phyloP scores from a whole-genome alignment of 2,797 vertebrate species.

The Natrix natrix region DNA sequence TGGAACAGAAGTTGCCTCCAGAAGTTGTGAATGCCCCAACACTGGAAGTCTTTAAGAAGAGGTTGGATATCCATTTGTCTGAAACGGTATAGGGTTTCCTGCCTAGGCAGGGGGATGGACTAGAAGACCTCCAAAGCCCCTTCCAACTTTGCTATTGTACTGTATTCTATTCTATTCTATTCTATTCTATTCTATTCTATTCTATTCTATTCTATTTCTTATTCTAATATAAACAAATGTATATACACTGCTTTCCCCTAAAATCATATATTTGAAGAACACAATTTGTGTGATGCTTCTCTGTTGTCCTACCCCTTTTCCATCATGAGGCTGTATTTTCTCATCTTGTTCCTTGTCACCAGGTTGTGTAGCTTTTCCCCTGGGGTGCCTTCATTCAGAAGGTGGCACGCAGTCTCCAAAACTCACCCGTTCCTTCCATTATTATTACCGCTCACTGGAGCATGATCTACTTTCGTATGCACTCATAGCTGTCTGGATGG shows the following conservation, averaged over 20 bases:
- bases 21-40: no score
- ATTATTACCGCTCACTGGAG: not conserved
- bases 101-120: no score
- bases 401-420: not conserved
- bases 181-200: no score
- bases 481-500: not conserved
- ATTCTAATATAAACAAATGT: not conserved
- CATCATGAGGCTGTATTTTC: not conserved
- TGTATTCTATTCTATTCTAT: no score
- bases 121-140: no score
- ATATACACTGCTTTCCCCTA: not conserved
- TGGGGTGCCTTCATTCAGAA: not conserved
- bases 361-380: not conserved
- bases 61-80: no score
- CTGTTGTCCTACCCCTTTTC: not conserved
- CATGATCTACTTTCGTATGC: not conserved
- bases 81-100: no score
- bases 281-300: not conserved
- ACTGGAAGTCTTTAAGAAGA: no score
- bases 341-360: not conserved
- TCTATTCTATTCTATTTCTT: no score
- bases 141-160: no score
- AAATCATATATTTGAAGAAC: not conserved
- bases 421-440: not conserved
- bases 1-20: no score